These are phyloP conservation scores for Protodeltote pygarga DNA, from an alignment of 2,888 invertebrate genomes.

Conservation along the genomic window DNA sequence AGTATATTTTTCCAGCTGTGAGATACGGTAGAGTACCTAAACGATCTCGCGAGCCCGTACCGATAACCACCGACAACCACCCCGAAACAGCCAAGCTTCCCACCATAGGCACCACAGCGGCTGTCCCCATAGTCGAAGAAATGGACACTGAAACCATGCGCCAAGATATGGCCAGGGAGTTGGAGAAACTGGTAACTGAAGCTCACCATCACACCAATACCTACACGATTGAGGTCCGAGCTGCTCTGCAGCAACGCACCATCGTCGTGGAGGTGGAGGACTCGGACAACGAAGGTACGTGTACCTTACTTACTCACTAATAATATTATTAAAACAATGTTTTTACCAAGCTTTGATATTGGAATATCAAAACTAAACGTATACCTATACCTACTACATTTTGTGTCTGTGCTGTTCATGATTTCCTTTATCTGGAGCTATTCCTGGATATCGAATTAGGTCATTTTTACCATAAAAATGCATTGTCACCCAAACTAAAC, in stretches of 20 bases:
- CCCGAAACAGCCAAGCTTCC: constrained; percentile 55
- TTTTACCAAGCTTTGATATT: too few species aligned
- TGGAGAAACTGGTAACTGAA: constrained; percentile 81
- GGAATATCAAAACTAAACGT: too few species aligned
- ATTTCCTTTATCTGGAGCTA: too few species aligned
- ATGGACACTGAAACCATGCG: constrained; percentile 50
- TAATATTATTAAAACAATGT: not conserved
- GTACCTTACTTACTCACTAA: not conserved
- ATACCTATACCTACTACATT: too few species aligned
- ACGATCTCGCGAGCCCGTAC: constrained; percentile 90
- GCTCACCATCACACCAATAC: constrained; percentile 96
- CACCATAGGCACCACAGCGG: constrained; percentile 9
- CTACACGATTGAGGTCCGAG: constrained; percentile 94
- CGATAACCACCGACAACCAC: constrained; percentile 57
- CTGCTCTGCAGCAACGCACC: constrained; percentile 52
- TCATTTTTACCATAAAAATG: too few species aligned
- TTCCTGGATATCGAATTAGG: too few species aligned
- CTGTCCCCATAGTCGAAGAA: constrained; percentile 38
- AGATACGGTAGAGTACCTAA: constrained; percentile 98
- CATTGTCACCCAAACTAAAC: too few species aligned
- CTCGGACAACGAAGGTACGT: constrained; percentile 53
- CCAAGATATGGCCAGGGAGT: constrained; percentile 60
- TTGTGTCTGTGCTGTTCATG: too few species aligned
- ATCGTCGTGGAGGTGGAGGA: constrained; percentile 57
- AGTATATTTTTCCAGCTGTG: constrained; percentile 89